A percentile compares a stretch with the other conserved stretches of the same genome.
Evolutionary conservation across 1,140 invertebrate genomes (phyloP).

Genomic region (Magallana angulata): DNA sequence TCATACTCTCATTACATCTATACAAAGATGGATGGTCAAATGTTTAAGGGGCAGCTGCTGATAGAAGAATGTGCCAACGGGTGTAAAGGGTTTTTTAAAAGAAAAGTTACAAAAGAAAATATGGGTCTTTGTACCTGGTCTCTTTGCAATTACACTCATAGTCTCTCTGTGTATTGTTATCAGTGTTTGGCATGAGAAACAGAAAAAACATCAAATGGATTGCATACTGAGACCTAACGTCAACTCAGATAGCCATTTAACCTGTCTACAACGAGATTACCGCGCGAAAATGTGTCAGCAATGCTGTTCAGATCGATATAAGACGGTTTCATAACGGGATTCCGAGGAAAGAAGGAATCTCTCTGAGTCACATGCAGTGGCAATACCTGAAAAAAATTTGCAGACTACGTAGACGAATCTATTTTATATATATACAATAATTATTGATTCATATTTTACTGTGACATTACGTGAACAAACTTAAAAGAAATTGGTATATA

Average conservation of each 20-base stretch:
- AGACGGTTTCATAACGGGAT: not conserved
- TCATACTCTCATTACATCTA: not conserved
- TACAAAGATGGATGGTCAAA: not conserved
- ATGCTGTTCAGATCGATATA: slow-evolving; percentile 17
- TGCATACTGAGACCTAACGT: too few species aligned
- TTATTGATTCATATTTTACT: not conserved
- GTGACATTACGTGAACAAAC: not conserved
- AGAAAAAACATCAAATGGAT: too few species aligned
- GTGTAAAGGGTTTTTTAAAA: not conserved
- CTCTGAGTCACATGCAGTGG: slow-evolving; percentile 14
- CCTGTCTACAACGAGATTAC: not conserved
- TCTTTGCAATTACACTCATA: not conserved
- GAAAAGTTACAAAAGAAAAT: slow-evolving; percentile 29
- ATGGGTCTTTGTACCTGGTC: not conserved
- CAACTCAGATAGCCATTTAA: not conserved
- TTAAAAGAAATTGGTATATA: not conserved
- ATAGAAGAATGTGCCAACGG: not conserved
- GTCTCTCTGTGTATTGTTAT: not conserved
- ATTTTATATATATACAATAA: not conserved
- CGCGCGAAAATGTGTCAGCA: not conserved
- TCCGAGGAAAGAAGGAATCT: slow-evolving; percentile 7
- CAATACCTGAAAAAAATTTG: slow-evolving; percentile 10
- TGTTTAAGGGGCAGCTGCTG: not conserved
- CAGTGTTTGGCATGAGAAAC: not conserved
- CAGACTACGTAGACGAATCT: not conserved